A percentile compares a stretch with the other conserved stretches of the same genome.
Conservation (phyloP, 2,113 vertebrate species). For the Salvelinus alpinus region DNA sequence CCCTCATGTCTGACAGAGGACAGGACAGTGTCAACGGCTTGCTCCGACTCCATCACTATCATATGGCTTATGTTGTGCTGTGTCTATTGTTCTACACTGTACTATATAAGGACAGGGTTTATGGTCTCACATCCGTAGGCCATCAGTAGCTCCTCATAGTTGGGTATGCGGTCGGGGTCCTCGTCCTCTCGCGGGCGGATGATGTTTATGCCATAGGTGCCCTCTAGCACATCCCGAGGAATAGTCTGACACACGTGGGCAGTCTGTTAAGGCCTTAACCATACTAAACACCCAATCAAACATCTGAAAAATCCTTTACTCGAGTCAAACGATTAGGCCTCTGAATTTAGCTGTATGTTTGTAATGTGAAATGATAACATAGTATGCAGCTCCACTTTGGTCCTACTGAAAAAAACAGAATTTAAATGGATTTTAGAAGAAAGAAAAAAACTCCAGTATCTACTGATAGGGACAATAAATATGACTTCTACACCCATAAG, state of each 20-base stretch:
- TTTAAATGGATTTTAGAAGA: too few relatives aligned
- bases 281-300: background rate
- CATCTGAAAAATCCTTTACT: background rate
- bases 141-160: slow-evolving; percentile 87
- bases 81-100: background rate
- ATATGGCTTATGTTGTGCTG: background rate
- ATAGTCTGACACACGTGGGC: slow-evolving; percentile 87
- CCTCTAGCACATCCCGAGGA: slow-evolving; percentile 85
- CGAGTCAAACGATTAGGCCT: too few relatives aligned
- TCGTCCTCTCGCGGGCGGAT: slow-evolving; percentile 92
- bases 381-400: background rate
- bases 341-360: too few relatives aligned
- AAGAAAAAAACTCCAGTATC: too few relatives aligned
- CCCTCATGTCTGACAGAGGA: slow-evolving; percentile 85
- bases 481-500: background rate
- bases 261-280: slow-evolving; percentile 74
- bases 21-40: background rate
- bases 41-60: background rate
- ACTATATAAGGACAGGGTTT: too few relatives aligned
- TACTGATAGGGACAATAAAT: background rate
- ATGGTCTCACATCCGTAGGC: slow-evolving; percentile 79
- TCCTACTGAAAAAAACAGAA: background rate
- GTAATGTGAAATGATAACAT: background rate
- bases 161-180: slow-evolving; percentile 83
- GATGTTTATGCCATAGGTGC: slow-evolving; percentile 91